These are phyloP conservation scores for Yponomeuta malinellus DNA, from an alignment of 2,888 invertebrate genomes.

Conservation along the genomic window DNA sequence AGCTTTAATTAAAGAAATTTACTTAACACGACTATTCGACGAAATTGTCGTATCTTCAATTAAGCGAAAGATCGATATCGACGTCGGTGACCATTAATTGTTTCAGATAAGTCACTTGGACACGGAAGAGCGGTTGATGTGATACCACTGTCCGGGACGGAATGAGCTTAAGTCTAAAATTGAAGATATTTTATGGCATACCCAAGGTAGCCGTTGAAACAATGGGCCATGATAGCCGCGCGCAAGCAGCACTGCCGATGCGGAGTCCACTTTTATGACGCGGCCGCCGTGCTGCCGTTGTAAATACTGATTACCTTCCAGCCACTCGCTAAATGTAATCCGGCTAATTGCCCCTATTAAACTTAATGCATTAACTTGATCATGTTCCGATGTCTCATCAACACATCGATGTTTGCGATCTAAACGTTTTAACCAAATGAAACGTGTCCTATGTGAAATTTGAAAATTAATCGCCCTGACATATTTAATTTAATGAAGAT, in stretches of 20 bases:
- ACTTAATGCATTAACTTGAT: constrained; percentile 65
- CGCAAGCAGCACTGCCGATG: constrained; percentile 18
- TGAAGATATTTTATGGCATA: constrained; percentile 53
- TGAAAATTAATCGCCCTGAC: not conserved
- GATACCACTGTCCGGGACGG: constrained; percentile 40
- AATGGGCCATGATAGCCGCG: constrained; percentile 37
- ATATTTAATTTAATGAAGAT: not conserved
- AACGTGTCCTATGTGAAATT: constrained; percentile 6
- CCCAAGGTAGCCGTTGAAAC: constrained; percentile 58
- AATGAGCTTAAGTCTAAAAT: constrained; percentile 55
- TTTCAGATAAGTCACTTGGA: constrained; percentile 6
- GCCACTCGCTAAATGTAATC: constrained; percentile 51
- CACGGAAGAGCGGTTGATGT: constrained; percentile 28
- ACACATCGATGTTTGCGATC: constrained; percentile 41
- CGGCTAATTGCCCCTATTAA: constrained; percentile 67
- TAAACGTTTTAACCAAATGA: constrained; percentile 23
- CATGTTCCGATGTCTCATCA: constrained; percentile 48
- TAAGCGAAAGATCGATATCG: constrained; percentile 29
- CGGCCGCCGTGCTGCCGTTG: constrained; percentile 48
- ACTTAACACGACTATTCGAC: constrained; percentile 39
- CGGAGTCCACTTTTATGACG: constrained; percentile 26
- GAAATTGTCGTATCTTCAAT: constrained; percentile 34
- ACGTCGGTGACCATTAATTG: constrained; percentile 20
- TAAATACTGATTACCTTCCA: constrained; percentile 64
- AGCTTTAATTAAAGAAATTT: constrained; percentile 60